Percentiles rank a stretch among this genome's conserved stretches.
phyloP scores from a whole-genome alignment of 1,140 invertebrate genomes.

The Drosophila neocordata region DNA sequence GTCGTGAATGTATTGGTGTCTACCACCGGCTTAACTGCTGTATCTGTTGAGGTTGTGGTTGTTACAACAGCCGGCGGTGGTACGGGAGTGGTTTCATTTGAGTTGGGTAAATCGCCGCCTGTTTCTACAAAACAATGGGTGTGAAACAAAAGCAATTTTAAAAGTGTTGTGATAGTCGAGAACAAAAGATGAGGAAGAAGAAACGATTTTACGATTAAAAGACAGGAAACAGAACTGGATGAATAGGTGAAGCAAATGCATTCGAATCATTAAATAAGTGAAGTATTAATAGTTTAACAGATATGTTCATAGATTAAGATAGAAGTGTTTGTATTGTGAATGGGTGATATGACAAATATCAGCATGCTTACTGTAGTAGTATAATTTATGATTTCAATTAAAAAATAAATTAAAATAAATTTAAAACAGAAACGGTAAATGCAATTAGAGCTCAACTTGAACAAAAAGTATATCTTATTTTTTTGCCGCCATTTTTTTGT shows the following conservation, averaged over 20 bases:
- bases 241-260: constrained; percentile 26
- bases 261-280: constrained; percentile 35
- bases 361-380: constrained; percentile 35
- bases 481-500: constrained; percentile 48
- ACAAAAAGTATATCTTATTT: constrained; percentile 59
- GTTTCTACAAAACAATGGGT: constrained; percentile 82
- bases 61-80: constrained; percentile 59
- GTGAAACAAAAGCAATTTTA: constrained; percentile 81
- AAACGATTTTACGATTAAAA: constrained; percentile 48
- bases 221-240: constrained; percentile 22
- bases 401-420: constrained; percentile 30
- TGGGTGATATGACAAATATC: constrained; percentile 31
- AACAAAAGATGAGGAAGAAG: constrained; percentile 59
- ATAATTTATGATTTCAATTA: no score
- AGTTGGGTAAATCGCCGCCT: constrained; percentile 77
- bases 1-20: constrained; percentile 52
- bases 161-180: constrained; percentile 77
- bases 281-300: constrained; percentile 26
- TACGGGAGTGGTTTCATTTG: constrained; percentile 78
- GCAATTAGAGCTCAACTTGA: constrained; percentile 83
- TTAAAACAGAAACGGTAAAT: constrained; percentile 55
- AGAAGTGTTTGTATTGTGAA: constrained; percentile 38
- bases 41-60: constrained; percentile 40
- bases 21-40: constrained; percentile 49
- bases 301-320: constrained; percentile 44